Base-by-base conservation (phyloP, 2,888 invertebrate species). In the Vesta saturnalis region DNA sequence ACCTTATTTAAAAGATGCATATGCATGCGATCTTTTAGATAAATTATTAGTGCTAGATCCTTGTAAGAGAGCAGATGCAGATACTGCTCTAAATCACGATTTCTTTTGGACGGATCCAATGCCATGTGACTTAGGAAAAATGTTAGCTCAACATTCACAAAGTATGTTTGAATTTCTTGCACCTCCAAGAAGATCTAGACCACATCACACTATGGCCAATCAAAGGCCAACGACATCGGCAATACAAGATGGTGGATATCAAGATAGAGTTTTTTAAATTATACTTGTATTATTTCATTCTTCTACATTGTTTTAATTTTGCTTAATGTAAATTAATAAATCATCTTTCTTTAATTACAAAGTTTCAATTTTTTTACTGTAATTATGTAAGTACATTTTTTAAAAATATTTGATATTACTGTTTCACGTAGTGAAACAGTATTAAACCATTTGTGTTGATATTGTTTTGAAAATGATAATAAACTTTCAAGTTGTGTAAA, bases 81-180 rank as follows among this genome's bases (percentile, higher is more conserved):
- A 99, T 81, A 92, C 94, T 0, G 97, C 98, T 0, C 83, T 99
- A 0, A 96, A 97, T 85, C 98, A 99, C 81, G 96, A 97, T 82
- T 99, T 99, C 86, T 99, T 99, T 86, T 99, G 97, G 96, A 94
- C 94, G 3, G 96, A 97, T 82, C 99, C 99, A 0, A 94, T 96
- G 93, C 97, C 98, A 0, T 92, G 93, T 79, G 95, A 95, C 80
- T 86, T 96, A 35, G 93, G 91, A 60, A 94, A 94, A 85, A 97
- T 97, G 96, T 85, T 98, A 72, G 95, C 94, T 0, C 94, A 95
- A 78, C 93, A 94, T 86, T 92, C 90, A 72, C 94, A 88, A 72
- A 96, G 95, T 83, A 97, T 97, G 97, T 98, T 97, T 82, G 97
- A 98, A 82, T 97, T 94, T 83, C 85, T 97, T 70, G 90, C 94